Evolutionary conservation across 2,113 vertebrate genomes (phyloP), one percentile per base, ranked within the genome.

Genomic region (Alethe diademata): DNA sequence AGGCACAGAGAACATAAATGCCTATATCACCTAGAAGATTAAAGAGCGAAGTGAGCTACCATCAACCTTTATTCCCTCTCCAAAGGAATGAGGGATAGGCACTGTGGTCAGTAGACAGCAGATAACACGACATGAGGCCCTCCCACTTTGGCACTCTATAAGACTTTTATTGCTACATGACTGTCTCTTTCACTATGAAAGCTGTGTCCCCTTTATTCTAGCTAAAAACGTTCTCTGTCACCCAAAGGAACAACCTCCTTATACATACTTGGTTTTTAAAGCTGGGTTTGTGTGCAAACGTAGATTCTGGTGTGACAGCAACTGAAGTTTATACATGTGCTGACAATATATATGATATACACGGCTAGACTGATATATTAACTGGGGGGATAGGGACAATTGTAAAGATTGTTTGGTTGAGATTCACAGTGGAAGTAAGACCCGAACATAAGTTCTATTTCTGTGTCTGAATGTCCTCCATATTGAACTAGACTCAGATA

Each of bases 71-170:
- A 11, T 33, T 76, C 7, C 8, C 10, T 12, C 19, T 28, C 17
- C 12, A 26, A 36, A 26, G 33, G 26, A 75, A 28, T 38, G 38
- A 60, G 14, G 31, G 53, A 7, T 8, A 82, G 19, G 14, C 42
- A 12, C 56, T 75, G 16, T 29, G 33, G 60, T 51, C 56, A 47
- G 14, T 4, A 40, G 12, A 51, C 50, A 51, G 57, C 40, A 57
- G 48, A 33, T 1, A 29, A 40, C 6, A 38, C 20, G 29, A 42
- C 14, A 3, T 16, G 12, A 90, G 18, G 4, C 12, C 8, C 45
- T 88, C 23, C 31, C 76, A 6, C n/a, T 20, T 72, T 4, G 5
- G 18, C 0, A 0, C 17, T 67, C 7, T 29, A 1, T 19, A 64
- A 56, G 56, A 67, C 18, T 92, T 91, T 45, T 17, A 22, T 66